Evolutionary conservation across 2,888 invertebrate species (phyloP), one percentile per base, ranked within the genome.

Genomic region (Calameuta filiformis): DNA sequence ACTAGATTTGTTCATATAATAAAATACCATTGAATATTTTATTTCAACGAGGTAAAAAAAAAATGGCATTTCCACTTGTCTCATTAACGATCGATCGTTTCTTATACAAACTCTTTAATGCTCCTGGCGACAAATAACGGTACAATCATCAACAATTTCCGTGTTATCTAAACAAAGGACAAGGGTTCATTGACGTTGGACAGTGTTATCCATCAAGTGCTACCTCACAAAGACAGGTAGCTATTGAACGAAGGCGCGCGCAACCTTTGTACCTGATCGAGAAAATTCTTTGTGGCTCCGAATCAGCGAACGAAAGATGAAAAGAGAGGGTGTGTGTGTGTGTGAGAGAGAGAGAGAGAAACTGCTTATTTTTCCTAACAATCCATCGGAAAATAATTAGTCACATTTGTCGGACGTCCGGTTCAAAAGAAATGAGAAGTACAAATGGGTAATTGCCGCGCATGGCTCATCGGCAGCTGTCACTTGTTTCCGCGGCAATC

Each of bases 381-480:
- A 77, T 69, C 31, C n/a, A 77, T 77, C 75, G 77, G 69, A 33
- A 77, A 75, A 77, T 77, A 84, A 86, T 86, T 86, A 83, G 85
- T 79, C 75, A 73, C 81, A 82, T 81, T 81, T 75, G 69, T 76
- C 73, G 76, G 79, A 78, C 77, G 35, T 71, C 75, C 37, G 75
- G 68, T 68, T 33, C 69, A 75, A 79, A 79, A 76, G 77, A 77
- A 79, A 69, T 73, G 79, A 37, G 77, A 84, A 83, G 80, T 78
- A 84, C 83, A 85, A 87, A 85, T 84, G 83, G 84, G 85, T 88
- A 90, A 90, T 90, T 89, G 88, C 85, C 85, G 85, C 84, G 85
- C 81, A 80, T 79, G 83, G 81, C 76, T 81, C 78, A 82, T 82
- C 79, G 83, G 83, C 88, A 89, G 89, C 88, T 89, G 90, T 90